Evolutionary conservation across 2,113 vertebrate species (phyloP).

Genomic region (Lophura nycthemera): DNA sequence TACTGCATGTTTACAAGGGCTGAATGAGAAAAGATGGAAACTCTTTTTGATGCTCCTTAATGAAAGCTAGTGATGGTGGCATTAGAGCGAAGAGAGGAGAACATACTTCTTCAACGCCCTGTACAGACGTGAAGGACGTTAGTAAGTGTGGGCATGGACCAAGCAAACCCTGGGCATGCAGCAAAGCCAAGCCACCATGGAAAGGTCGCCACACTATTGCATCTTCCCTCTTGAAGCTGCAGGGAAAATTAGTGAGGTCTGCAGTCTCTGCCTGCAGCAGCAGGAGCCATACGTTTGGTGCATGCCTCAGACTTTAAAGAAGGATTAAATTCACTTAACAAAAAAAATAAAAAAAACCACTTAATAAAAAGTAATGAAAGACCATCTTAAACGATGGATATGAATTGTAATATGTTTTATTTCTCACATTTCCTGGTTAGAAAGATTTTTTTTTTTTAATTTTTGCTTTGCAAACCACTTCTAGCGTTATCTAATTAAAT

Average conservation of each 20-base stretch:
- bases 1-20: accelerated
- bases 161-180: not conserved
- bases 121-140: accelerated
- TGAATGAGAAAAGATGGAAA: not conserved
- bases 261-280: not conserved
- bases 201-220: not conserved
- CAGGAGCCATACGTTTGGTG: not conserved
- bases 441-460: not conserved
- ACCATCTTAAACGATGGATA: not conserved
- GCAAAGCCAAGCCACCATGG: accelerated
- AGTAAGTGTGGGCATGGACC: accelerated
- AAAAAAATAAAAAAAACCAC: not conserved
- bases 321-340: no score
- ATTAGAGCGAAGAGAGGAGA: not conserved
- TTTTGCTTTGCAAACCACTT: not conserved
- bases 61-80: not conserved
- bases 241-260: not conserved
- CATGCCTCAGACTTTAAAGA: not conserved
- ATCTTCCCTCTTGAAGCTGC: not conserved
- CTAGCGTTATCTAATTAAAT: not conserved
- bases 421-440: not conserved
- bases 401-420: not conserved
- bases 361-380: not conserved
- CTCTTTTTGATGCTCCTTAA: not conserved
- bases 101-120: accelerated